A percentile compares a stretch with the other conserved stretches of the same genome.
Conservation (phyloP, 2,888 invertebrate genomes). For the Sinohyriopsis cumingii region DNA sequence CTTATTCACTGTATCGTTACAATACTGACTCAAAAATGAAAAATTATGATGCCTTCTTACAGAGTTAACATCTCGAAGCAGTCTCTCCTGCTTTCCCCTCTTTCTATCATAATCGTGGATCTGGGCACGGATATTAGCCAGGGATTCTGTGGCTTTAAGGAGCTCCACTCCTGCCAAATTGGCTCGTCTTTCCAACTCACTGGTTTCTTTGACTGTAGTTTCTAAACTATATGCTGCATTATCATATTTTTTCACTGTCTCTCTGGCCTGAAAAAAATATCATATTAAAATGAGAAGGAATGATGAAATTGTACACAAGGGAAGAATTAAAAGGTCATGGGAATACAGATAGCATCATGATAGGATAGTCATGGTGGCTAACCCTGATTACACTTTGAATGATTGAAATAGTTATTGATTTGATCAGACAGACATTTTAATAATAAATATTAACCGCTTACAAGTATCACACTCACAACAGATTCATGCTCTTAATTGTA, state of each 20-base stretch:
- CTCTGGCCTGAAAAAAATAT: slow-evolving; percentile 39
- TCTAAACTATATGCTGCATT: slow-evolving; percentile 53
- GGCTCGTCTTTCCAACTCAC: slow-evolving; percentile 63
- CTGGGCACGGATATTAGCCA: slow-evolving; percentile 50
- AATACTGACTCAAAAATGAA: no score
- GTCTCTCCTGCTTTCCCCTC: slow-evolving; percentile 53
- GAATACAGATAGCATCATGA: neutral
- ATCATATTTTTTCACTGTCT: slow-evolving; percentile 57
- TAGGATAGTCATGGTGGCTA: neutral
- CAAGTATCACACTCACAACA: no score
- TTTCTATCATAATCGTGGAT: slow-evolving; percentile 50
- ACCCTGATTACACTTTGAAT: neutral
- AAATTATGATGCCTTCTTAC: slow-evolving; percentile 26
- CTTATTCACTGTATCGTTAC: neutral
- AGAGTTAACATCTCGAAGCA: slow-evolving; percentile 60
- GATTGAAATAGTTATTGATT: no score
- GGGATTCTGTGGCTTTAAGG: slow-evolving; percentile 57
- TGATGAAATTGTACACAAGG: neutral
- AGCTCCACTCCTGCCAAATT: slow-evolving; percentile 61
- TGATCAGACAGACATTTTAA: no score
- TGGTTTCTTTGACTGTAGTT: slow-evolving; percentile 55
- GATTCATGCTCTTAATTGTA: no score
- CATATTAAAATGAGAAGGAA: neutral
- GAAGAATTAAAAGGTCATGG: neutral
- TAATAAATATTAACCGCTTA: no score